phyloP scores from a whole-genome alignment of 1,140 invertebrate genomes.

The Panagrolaimus sp. region DNA sequence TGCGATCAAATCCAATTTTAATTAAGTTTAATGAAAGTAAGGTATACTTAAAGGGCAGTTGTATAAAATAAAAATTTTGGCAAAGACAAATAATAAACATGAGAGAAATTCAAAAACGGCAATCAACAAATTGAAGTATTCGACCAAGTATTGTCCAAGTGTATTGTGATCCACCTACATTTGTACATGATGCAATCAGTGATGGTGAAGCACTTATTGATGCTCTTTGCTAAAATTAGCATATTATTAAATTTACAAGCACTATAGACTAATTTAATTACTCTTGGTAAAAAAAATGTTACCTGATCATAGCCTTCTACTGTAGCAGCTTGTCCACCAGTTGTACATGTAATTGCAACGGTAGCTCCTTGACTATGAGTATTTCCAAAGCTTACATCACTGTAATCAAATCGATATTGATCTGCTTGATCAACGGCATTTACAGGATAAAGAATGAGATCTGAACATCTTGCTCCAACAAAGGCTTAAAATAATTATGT shows the following conservation, averaged over 20 bases:
- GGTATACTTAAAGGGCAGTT: too few relatives aligned
- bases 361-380: constrained; percentile 55
- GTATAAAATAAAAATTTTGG: too few relatives aligned
- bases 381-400: constrained; percentile 55
- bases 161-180: constrained; percentile 56
- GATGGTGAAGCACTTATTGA: constrained; percentile 52
- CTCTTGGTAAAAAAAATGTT: not conserved
- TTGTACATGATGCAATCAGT: constrained; percentile 54
- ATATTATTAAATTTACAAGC: too few relatives aligned
- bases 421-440: constrained; percentile 57
- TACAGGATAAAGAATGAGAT: constrained; percentile 55
- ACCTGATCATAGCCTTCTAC: constrained; percentile 58
- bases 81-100: too few relatives aligned
- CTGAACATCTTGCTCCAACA: constrained; percentile 53
- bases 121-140: constrained; percentile 58
- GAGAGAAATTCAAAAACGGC: constrained; percentile 39
- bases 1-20: too few relatives aligned
- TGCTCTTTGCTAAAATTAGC: constrained; percentile 51
- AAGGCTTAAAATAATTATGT: constrained; percentile 36
- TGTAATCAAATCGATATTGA: constrained; percentile 58
- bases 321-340: constrained; percentile 56
- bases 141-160: constrained; percentile 57
- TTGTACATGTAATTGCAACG: constrained; percentile 55
- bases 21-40: too few relatives aligned
- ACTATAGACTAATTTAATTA: not conserved